Evolutionary conservation across 2,113 vertebrate species (phyloP).

Genomic region (Bungarus multicinctus): DNA sequence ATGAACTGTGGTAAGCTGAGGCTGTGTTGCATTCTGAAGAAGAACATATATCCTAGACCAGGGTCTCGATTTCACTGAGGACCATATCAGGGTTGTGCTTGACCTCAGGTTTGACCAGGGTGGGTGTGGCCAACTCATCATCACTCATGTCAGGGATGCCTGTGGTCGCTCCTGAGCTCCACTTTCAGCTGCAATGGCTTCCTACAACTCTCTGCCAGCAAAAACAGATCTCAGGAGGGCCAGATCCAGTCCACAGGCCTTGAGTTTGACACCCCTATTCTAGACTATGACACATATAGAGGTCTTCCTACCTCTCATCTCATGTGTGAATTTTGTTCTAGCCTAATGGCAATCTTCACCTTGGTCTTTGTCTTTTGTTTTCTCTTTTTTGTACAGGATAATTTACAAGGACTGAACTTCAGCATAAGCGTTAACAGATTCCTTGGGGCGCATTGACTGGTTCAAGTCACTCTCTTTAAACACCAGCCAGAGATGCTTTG

Average conservation of each 20-base stretch:
- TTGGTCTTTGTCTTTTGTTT: background rate
- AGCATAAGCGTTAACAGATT: slow-evolving; percentile 15
- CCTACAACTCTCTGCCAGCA: too few species aligned
- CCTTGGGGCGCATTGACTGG: background rate
- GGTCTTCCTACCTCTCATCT: background rate
- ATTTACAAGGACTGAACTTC: background rate
- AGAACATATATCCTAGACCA: background rate
- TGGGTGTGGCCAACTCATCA: too few species aligned
- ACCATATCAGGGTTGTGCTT: too few species aligned
- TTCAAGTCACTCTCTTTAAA: slow-evolving; percentile 12
- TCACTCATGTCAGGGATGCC: too few species aligned
- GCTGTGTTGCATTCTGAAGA: background rate
- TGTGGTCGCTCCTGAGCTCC: too few species aligned
- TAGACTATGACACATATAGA: background rate
- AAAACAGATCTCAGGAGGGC: too few species aligned
- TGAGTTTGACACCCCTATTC: too few species aligned
- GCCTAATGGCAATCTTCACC: background rate
- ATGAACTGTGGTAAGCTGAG: too few species aligned
- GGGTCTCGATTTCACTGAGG: too few species aligned
- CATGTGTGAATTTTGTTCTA: background rate
- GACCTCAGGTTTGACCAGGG: too few species aligned
- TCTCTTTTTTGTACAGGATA: background rate
- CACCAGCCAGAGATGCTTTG: slow-evolving; percentile 8
- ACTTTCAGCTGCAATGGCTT: too few species aligned
- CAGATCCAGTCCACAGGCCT: too few species aligned